These are phyloP conservation scores for Podiceps cristatus DNA, from an alignment of 2,113 vertebrate genomes.

Conservation along the genomic window DNA sequence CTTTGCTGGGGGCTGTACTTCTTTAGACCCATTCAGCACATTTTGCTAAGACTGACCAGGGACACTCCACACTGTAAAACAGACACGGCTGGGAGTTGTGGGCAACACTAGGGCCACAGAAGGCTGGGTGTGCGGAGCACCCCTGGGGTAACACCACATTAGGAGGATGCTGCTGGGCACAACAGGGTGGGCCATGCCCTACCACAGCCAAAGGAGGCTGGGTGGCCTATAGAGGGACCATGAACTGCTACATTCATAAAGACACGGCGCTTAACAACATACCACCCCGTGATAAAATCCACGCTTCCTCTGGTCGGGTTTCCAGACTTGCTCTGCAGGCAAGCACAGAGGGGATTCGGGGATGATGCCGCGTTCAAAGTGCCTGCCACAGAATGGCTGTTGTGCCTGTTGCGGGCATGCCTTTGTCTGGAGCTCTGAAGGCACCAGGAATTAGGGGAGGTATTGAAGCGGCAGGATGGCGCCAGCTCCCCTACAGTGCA, in stretches of 20 bases:
- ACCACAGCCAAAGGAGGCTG: not conserved
- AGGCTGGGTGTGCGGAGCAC: not conserved
- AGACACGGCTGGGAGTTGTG: not conserved
- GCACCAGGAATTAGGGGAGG: not conserved
- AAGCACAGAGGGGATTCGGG: not conserved
- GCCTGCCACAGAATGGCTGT: not conserved
- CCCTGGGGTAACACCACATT: accelerated
- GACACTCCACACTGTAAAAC: not conserved
- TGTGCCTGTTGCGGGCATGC: accelerated
- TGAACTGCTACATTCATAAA: not conserved
- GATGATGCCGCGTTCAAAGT: not conserved
- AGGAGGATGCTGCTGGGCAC: not conserved
- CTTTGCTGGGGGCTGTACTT: not conserved
- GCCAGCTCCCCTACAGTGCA: accelerated
- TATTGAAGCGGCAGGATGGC: accelerated
- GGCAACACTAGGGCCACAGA: not conserved
- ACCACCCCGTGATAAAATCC: accelerated
- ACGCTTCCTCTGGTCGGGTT: accelerated
- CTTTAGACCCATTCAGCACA: not conserved
- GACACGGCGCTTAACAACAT: accelerated
- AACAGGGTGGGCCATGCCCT: accelerated
- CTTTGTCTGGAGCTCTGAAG: not conserved
- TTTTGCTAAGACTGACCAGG: not conserved
- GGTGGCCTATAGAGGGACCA: too few relatives aligned
- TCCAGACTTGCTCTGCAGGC: not conserved